These are phyloP conservation scores for Copidosoma floridanum DNA, from an alignment of 1,140 invertebrate species.

Conservation along the genomic window DNA sequence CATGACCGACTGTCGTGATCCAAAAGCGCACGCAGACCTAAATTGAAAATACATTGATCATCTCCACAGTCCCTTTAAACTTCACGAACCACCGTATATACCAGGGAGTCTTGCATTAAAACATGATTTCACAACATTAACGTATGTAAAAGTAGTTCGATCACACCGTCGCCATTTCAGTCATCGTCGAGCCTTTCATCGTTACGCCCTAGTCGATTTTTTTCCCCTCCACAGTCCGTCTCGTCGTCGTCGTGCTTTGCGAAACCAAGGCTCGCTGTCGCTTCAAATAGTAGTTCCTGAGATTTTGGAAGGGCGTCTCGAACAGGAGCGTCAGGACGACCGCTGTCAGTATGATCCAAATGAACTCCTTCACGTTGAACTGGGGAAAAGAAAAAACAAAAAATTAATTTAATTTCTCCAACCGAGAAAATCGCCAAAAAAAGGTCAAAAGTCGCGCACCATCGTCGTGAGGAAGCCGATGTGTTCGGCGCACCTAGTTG, in stretches of 20 bases:
- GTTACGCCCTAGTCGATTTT: too few relatives aligned
- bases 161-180: not conserved
- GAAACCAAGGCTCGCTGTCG: too few relatives aligned
- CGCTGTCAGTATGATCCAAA: constrained; percentile 60
- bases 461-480: constrained; percentile 59
- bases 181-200: not conserved
- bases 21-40: too few relatives aligned
- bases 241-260: too few relatives aligned
- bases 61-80: too few relatives aligned
- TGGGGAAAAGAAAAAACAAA: constrained; percentile 44
- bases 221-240: too few relatives aligned
- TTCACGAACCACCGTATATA: too few relatives aligned
- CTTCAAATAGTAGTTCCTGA: constrained; percentile 58
- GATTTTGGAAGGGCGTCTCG: constrained; percentile 67
- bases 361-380: constrained; percentile 60
- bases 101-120: too few relatives aligned
- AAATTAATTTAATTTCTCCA: not conserved
- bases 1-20: too few relatives aligned
- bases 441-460: constrained; percentile 43
- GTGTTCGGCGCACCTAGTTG: constrained; percentile 55
- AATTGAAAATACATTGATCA: too few relatives aligned
- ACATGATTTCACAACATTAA: too few relatives aligned
- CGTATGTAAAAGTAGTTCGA: too few relatives aligned
- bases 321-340: constrained; percentile 65
- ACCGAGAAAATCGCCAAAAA: not conserved